Evolutionary conservation across 2,888 invertebrate species (phyloP).

Genomic region (Himalopsyche tibetana): DNA sequence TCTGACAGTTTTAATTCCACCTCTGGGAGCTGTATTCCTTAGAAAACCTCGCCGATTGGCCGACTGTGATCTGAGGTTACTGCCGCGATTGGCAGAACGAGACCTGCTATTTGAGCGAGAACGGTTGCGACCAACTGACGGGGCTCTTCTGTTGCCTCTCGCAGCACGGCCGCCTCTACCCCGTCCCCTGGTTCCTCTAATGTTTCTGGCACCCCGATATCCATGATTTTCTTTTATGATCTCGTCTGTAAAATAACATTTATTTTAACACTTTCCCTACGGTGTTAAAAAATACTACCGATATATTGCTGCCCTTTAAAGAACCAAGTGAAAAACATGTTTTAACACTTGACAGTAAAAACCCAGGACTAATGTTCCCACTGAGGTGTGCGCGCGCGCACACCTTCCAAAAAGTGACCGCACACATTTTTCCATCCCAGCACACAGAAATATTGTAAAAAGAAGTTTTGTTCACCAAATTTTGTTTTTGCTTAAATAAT

Average conservation of each 20-base stretch:
- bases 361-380: no score
- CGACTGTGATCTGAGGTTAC: neutral
- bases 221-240: slow-evolving; percentile 47
- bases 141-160: slow-evolving; percentile 11
- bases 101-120: slow-evolving; percentile 26
- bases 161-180: slow-evolving; percentile 25
- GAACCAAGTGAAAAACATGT: no score
- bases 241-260: neutral
- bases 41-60: slow-evolving; percentile 28
- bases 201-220: slow-evolving; percentile 51
- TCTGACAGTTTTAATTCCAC: neutral
- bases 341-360: no score
- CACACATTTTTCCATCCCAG: no score
- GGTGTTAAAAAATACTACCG: no score
- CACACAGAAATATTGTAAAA: no score
- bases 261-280: no score
- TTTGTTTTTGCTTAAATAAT: no score
- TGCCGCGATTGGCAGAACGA: slow-evolving; percentile 15
- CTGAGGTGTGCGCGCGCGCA: no score
- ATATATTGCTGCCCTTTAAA: no score
- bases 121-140: neutral
- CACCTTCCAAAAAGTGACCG: no score
- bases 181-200: slow-evolving; percentile 18
- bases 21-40: neutral
- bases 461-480: no score